Evolutionary conservation across 2,113 vertebrate species (phyloP), one percentile per base, ranked within the genome.

Genomic region (Corvus moneduloides): DNA sequence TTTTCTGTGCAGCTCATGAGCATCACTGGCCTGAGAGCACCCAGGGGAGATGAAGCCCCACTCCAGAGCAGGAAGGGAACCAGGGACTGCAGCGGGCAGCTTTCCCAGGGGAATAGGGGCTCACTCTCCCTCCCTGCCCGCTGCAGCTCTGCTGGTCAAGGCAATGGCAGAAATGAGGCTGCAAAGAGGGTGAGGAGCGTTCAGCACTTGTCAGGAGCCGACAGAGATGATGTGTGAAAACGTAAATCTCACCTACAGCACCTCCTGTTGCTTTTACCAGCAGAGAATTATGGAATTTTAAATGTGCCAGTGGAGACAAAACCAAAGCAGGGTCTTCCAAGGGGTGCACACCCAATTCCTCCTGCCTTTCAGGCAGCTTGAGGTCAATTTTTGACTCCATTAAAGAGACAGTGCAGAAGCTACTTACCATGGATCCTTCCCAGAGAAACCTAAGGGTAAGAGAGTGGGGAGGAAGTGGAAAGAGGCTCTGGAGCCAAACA

Each of bases 351-450:
- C 71, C 55, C 72, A 66, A 13, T 2, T 51, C 81, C 58, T 76
- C 48, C 55, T 63, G 87, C 35, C 35, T 80, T 67, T 16, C 90
- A 19, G 58, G 39, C 75, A 77, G 43, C 78, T 13, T 13, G 48
- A 74, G 85, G 24, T 37, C 72, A 68, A 16, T 56, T n/a, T 74
- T n/a, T n/a, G 56, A 68, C 52, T 94, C 76, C 76, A 15, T 28
- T 39, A 55, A 54, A 88, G 48, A 67, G 41, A 56, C 61, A 79
- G 55, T 3, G 59, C 79, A 86, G 68, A 71, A 93, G 64, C 49
- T 94, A 96, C 96, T 97, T 97, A 96, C 96, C 95, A 10, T 1
- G 15, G 58, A 15, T 78, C 72, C 22, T 49, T 72, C 84, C 89
- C 81, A 93, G 83, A 82, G 73, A 94, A 91, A 94, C 88, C 90